A percentile compares a stretch with the other conserved stretches of the same genome.
phyloP scores from a whole-genome alignment of 2,113 vertebrate species.

The Petrocephalus microphthalmus region DNA sequence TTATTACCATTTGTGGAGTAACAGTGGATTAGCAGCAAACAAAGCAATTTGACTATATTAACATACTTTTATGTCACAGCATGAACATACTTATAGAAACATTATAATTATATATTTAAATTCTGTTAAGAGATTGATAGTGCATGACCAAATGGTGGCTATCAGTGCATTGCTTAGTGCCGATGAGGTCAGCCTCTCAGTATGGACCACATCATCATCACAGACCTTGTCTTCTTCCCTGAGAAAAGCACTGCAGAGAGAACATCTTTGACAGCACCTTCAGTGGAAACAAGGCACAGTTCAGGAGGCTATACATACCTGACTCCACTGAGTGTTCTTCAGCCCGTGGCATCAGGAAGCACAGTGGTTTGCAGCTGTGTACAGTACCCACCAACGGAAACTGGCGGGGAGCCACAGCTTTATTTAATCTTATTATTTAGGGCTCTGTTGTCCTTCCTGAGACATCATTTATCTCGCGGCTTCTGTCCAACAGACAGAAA shows the following conservation, averaged over 20 bases:
- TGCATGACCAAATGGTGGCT: neutral
- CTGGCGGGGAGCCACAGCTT: neutral
- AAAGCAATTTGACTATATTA: slow-evolving; percentile 1
- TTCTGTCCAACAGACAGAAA: neutral
- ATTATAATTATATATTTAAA: neutral
- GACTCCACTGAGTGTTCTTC: neutral
- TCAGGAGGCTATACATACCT: neutral
- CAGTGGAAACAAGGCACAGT: neutral
- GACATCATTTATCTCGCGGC: neutral
- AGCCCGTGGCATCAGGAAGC: neutral
- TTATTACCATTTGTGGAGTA: neutral
- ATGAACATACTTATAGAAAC: neutral
- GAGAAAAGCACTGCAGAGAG: neutral
- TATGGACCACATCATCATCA: neutral
- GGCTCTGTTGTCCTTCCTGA: neutral
- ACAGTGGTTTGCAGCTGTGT: neutral
- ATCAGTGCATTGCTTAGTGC: neutral
- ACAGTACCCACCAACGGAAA: neutral
- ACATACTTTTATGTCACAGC: neutral
- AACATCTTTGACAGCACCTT: neutral
- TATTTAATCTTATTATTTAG: slow-evolving; percentile 1
- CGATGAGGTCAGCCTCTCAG: neutral
- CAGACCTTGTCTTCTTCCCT: neutral
- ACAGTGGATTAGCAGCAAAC: neutral
- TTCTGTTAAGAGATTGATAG: neutral